phyloP scores from a whole-genome alignment of 2,888 invertebrate species.

The Chalcis sispes region DNA sequence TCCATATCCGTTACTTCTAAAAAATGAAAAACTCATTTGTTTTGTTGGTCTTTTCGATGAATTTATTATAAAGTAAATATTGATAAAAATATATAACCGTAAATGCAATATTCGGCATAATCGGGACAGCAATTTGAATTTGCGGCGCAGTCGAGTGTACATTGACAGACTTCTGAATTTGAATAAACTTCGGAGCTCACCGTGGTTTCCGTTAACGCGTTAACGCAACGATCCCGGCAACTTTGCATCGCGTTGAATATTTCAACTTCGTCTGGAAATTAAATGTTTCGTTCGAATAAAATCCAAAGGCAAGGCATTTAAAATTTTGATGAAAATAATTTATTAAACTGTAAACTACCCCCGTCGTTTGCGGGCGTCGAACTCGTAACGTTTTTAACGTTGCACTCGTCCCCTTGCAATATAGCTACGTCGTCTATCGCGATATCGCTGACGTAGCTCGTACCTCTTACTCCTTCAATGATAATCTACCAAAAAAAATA shows the following conservation, averaged over 20 bases:
- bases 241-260: conserved; percentile 68
- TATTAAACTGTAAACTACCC: conserved; percentile 60
- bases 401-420: conserved; percentile 80
- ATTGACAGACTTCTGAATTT: conserved; percentile 78
- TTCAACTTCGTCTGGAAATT: conserved; percentile 70
- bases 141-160: conserved; percentile 78
- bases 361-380: conserved; percentile 49
- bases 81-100: conserved; percentile 67
- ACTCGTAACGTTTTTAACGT: conserved; percentile 57
- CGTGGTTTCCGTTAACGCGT: conserved; percentile 44
- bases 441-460: conserved; percentile 84
- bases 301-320: no score
- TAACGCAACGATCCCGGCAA: conserved; percentile 70
- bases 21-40: no score
- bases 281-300: background rate
- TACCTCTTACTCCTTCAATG: conserved; percentile 85
- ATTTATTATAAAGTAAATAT: no score
- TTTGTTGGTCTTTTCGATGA: no score
- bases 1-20: conserved; percentile 55
- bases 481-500: conserved; percentile 79
- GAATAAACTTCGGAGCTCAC: conserved; percentile 57
- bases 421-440: conserved; percentile 89
- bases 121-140: conserved; percentile 83
- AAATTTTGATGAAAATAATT: no score
- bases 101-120: conserved; percentile 80